Evolutionary conservation across 2,113 vertebrate genomes (phyloP), one percentile per base, ranked within the genome.

Genomic region (Narcine bancroftii): DNA sequence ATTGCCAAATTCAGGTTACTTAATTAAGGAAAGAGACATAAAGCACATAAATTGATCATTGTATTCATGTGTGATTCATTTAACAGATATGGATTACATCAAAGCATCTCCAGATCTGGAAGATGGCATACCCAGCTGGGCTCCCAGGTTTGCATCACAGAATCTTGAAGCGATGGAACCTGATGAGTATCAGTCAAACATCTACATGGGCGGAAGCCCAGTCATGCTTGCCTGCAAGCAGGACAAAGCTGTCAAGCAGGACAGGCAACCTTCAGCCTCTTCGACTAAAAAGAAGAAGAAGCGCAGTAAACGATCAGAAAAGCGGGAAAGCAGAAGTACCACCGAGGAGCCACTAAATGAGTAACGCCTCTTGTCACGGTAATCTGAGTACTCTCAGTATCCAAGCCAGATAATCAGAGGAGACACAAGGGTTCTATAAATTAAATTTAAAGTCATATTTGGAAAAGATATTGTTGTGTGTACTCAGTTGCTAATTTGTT

Each of bases 101-200:
- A 69, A 91, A 91, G 63, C 89, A 91, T 91, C 89, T 91, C 89
- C 89, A 45, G 63, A 91, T 91, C 65, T 91, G 42, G 89, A 91
- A 71, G 89, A 69, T 69, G 89, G 89, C 24, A 69, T 91, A 69
- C 89, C 89, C 10, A 69, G 63, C 42, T 91, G 89, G 89, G 65
- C 63, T 6, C 89, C 89, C 26, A 66, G 89, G 65, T 91, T 29
- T 91, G 89, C 63, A 91, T 33, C 89, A 45, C 89, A 91, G 89
- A 65, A 91, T 29, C 2, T 71, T 69, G 89, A 71, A 47, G 26
- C 66, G 63, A 26, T 69, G 63, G 89, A 91, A 71, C 36, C 39
- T 47, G 89, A 91, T 66, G 89, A 91, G 39, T 91, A 91, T 47
- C 89, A 91, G 63, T 47, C 89, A 7, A 69, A 69, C 42, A 69